Base-by-base conservation (phyloP, 2,113 vertebrate genomes). In the Axis porcinus region DNA sequence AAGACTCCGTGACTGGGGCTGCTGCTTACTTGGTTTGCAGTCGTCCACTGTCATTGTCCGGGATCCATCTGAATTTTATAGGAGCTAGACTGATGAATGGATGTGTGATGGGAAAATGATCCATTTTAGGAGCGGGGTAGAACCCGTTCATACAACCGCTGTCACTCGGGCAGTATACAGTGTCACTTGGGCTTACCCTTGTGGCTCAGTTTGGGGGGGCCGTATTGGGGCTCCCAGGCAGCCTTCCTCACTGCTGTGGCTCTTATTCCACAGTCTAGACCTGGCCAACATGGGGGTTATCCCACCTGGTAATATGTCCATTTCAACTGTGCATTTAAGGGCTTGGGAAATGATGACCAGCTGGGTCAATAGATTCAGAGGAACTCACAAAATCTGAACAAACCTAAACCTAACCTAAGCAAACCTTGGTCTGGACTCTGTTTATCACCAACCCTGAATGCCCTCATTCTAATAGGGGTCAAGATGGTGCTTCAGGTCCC, bases 111-210 rank as follows among this genome's bases (percentile, higher is more conserved):
- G 43, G 57, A 45, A 60, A 43, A 36, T 1, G 15, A 28, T 11
- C 36, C 25, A 15, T 58, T 27, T 25, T n/a, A 58, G 12, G 13
- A 19, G 13, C 36, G 76, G 43, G 40, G 58, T 19, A 28, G 33
- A n/a, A 12, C 21, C 13, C 0, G 0, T 13, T 60, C 40, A 25
- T 1, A 27, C 12, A 13, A 9, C n/a, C 11, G 8, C 10, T 43
- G 9, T 19, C 76, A 21, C 17, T 28, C 55, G 28, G 15, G 1
- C 40, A 11, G 43, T n/a, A 1, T 9, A 7, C 28, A 2, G 21
- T 28, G 9, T 6, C 45, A 3, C 12, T 36, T 47, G 17, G 25
- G 11, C 6, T 62, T 7, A 19, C 23, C 7, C 4, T 40, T 7
- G 27, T 2, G 55, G 33, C 15, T 2, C 14, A 7, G 27, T 28